Evolutionary conservation across 2,888 invertebrate species (phyloP).

Genomic region (Cybosia mesomella): DNA sequence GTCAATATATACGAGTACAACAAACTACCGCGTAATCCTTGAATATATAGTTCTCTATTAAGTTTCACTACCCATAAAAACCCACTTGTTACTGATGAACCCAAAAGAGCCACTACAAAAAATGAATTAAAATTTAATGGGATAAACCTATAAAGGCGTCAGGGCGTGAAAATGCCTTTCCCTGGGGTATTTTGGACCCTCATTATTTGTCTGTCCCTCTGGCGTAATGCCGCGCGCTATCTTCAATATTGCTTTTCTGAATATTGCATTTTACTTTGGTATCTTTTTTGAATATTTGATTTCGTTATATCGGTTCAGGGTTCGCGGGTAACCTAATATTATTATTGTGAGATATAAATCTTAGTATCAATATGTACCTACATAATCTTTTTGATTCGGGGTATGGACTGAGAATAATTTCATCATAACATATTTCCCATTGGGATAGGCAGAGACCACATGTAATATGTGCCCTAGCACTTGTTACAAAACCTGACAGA

Average conservation of each 20-base stretch:
- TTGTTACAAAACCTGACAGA: too few relatives aligned
- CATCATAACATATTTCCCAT: background rate
- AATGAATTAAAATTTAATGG: slow-evolving; percentile 72
- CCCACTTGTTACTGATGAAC: slow-evolving; percentile 22
- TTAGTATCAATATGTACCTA: slow-evolving; percentile 18
- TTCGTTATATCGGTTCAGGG: slow-evolving; percentile 37
- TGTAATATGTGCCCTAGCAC: too few relatives aligned
- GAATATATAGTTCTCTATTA: background rate
- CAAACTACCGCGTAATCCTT: background rate
- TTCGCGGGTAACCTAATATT: slow-evolving; percentile 25
- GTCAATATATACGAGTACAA: background rate
- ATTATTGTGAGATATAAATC: slow-evolving; percentile 18
- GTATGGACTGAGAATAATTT: background rate
- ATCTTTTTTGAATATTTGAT: slow-evolving; percentile 65
- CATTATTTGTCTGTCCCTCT: slow-evolving; percentile 65
- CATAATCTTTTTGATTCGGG: background rate
- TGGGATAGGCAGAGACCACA: background rate
- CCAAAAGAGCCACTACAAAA: slow-evolving; percentile 37
- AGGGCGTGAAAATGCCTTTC: slow-evolving; percentile 62
- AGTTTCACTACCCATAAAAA: slow-evolving; percentile 23
- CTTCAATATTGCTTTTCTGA: slow-evolving; percentile 59
- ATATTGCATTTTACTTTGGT: slow-evolving; percentile 60
- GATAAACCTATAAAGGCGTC: slow-evolving; percentile 63
- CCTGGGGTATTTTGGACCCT: slow-evolving; percentile 62
- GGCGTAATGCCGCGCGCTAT: slow-evolving; percentile 60